phyloP scores from a whole-genome alignment of 2,113 vertebrate species.

The Stictonetta naevosa region DNA sequence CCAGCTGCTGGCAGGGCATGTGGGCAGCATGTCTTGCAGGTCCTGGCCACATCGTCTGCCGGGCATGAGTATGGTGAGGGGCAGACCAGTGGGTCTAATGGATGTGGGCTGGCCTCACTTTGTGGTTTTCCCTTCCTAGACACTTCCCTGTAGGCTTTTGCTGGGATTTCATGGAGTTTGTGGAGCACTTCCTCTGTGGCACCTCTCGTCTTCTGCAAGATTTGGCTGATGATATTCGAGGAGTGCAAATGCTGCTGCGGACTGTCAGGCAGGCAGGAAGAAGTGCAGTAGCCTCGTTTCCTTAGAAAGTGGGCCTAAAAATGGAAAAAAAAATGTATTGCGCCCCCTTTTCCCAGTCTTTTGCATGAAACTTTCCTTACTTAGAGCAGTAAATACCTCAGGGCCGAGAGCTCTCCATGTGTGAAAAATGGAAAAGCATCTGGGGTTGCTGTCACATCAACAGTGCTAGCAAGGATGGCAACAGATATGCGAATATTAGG shows the following conservation, averaged over 20 bases:
- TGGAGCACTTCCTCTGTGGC: neutral
- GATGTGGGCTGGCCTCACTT: too few species aligned
- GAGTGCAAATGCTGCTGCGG: neutral
- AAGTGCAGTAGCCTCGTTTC: neutral
- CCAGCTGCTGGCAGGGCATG: too few species aligned
- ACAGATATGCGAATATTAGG: neutral
- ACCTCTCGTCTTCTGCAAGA: neutral
- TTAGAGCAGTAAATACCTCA: neutral
- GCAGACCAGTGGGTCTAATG: fast-evolving
- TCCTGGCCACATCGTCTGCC: fast-evolving
- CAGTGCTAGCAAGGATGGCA: neutral
- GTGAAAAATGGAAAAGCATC: neutral
- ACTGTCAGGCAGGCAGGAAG: neutral
- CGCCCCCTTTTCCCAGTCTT: neutral
- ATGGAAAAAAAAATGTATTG: neutral
- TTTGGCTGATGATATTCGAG: neutral
- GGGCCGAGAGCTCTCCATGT: neutral
- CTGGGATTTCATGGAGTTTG: neutral
- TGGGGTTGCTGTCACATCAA: neutral
- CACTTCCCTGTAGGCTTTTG: neutral
- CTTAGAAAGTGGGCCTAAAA: neutral
- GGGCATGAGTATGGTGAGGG: fast-evolving
- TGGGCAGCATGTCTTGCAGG: too few species aligned
- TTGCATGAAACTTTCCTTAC: neutral
- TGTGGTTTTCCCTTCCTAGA: neutral